Evolutionary conservation across 1,140 invertebrate species (phyloP).

Genomic region (Drosophila setifemur): DNA sequence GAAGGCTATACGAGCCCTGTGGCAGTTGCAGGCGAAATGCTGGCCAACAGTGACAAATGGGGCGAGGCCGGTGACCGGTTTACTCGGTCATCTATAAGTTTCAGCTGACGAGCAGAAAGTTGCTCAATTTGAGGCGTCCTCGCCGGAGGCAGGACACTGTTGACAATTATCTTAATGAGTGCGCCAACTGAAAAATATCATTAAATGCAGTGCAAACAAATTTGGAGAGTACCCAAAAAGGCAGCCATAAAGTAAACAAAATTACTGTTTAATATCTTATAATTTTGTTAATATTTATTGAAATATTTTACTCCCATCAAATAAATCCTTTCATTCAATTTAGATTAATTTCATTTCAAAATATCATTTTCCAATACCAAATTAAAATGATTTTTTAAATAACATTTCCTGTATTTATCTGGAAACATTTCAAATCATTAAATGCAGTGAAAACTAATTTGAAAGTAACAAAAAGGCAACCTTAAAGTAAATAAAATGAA

Average conservation of each 20-base stretch:
- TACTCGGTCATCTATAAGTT: constrained; percentile 45
- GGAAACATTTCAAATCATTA: too few species aligned
- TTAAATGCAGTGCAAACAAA: background rate
- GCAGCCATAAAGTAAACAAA: background rate
- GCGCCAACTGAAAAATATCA: constrained; percentile 3
- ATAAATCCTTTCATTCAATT: too few species aligned
- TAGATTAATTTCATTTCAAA: too few species aligned
- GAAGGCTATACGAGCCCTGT: constrained; percentile 20
- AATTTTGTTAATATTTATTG: too few species aligned
- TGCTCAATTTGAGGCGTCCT: constrained; percentile 31
- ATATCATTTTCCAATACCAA: too few species aligned
- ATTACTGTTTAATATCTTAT: background rate
- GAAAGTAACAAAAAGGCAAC: too few species aligned
- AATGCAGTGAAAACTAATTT: too few species aligned
- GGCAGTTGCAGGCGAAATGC: constrained; percentile 4
- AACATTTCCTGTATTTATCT: too few species aligned
- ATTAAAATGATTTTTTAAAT: too few species aligned
- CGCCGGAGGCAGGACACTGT: constrained; percentile 15
- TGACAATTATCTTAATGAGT: constrained; percentile 46
- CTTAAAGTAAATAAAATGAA: too few species aligned
- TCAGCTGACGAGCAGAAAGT: constrained; percentile 33
- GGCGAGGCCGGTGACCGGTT: constrained; percentile 50
- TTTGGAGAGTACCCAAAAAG: background rate
- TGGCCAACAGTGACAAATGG: constrained; percentile 43
- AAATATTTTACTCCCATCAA: too few species aligned